Evolutionary conservation across 2,888 invertebrate species (phyloP), one percentile per base, ranked within the genome.

Genomic region (Merodon equestris): DNA sequence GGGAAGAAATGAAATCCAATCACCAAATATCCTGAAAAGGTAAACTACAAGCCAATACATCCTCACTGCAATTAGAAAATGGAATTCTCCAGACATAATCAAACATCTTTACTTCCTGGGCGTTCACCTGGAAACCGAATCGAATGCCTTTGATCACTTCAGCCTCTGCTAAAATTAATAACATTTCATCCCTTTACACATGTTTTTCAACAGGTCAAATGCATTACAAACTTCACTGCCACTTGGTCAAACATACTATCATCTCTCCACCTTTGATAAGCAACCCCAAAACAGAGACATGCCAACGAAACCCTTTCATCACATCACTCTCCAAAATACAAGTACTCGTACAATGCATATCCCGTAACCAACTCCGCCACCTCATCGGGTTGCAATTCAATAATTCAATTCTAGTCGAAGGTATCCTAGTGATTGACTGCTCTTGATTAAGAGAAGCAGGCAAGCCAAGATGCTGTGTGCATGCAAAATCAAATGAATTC

Each of bases 401-500:
- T 76, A 76, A 76, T 72, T 76, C 76, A 71, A 76, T 76, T 66
- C 44, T 50, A 66, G 66, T 38, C 64, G 66, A 66, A 61, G 66
- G 76, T 27, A 56, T 72, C 40, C 76, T 72, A 56, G 66, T 66
- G 72, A 76, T 56, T 76, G 72, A 76, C 71, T 76, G 71, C 57
- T 60, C 48, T 64, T 76, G 71, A 71, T 76, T 76, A 64, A 64
- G 51, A 27, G 27, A 27, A 27, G 18, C 53, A 63, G 44, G 34
- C 63, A 47, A 70, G 42, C 57, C 47, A 70, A 56, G 74, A 56
- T 51, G 51, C 34, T 58, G 71, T 58, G 58, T 76, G 54, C 75
- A 76, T 64, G 53, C 27, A 36, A 76, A 64, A 76, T 71, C 75
- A 64, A 76, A 76, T 76, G 58, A 70, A 64, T 75, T 75, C 71